Conservation (phyloP, 1,140 invertebrate species). For the Lamellibrachia luymesi region DNA sequence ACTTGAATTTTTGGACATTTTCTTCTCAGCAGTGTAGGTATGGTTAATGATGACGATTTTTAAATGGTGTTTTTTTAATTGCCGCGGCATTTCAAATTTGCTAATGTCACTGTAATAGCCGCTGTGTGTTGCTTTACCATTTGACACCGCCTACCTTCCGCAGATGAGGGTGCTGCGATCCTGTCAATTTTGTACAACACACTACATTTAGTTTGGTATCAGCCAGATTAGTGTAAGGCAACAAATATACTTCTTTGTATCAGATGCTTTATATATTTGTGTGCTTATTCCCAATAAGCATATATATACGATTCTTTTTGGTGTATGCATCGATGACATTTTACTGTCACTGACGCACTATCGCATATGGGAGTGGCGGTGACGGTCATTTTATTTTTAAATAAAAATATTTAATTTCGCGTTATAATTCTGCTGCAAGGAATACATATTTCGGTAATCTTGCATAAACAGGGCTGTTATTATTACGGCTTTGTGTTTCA, state of each 20-base stretch:
- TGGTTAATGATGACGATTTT: background rate
- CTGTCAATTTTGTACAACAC: background rate
- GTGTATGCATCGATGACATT: background rate
- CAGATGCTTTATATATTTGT: background rate
- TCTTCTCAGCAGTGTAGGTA: background rate
- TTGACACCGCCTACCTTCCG: background rate
- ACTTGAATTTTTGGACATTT: background rate
- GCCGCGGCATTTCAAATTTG: background rate
- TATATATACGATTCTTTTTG: background rate
- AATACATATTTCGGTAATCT: too few relatives aligned
- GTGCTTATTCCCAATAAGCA: background rate
- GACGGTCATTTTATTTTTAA: background rate
- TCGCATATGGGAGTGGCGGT: background rate
- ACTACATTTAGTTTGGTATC: background rate
- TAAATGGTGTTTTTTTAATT: background rate
- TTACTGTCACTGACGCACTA: background rate
- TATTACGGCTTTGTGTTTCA: too few relatives aligned
- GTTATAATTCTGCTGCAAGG: too few relatives aligned
- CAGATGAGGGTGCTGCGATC: background rate
- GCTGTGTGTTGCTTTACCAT: background rate
- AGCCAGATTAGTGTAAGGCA: background rate
- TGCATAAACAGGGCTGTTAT: too few relatives aligned
- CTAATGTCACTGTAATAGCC: background rate
- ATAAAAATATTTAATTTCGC: too few relatives aligned
- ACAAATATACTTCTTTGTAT: background rate